Percentiles rank a stretch among this genome's conserved stretches.
Evolutionary conservation across 1,140 invertebrate species (phyloP).

Genomic region (Zaprionus africanus): DNA sequence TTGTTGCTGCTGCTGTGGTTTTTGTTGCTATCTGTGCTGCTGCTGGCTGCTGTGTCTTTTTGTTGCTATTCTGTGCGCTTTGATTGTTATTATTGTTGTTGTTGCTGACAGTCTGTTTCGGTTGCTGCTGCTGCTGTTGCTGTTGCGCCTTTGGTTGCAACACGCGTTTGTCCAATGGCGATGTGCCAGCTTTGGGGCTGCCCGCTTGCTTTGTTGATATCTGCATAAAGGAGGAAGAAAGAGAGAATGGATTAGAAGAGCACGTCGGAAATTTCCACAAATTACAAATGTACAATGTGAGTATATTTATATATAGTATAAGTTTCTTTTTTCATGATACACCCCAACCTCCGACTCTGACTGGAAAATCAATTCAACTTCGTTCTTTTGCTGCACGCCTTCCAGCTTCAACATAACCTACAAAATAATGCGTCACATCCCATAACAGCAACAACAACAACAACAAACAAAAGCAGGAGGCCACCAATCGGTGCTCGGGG

Average conservation of each 20-base stretch:
- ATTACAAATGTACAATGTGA: conserved; percentile 6
- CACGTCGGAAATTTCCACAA: background rate
- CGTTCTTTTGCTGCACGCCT: background rate
- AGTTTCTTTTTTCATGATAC: background rate
- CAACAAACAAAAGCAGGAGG: background rate
- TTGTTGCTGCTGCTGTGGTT: conserved; percentile 48
- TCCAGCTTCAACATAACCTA: conserved; percentile 41
- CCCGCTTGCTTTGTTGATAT: conserved; percentile 82
- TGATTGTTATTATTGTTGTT: conserved; percentile 49
- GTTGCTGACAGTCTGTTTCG: conserved; percentile 49
- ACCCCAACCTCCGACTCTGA: background rate
- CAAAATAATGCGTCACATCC: conserved; percentile 23
- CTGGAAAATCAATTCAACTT: conserved; percentile 66
- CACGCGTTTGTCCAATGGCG: conserved; percentile 84
- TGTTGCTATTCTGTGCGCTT: conserved; percentile 51
- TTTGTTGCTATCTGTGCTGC: conserved; percentile 43
- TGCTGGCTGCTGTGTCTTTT: conserved; percentile 65
- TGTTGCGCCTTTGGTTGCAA: conserved; percentile 84
- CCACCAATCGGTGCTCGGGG: conserved; percentile 26
- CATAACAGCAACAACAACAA: conserved; percentile 12
- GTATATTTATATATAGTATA: background rate
- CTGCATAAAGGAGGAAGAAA: conserved; percentile 58
- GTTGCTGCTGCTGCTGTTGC: conserved; percentile 75
- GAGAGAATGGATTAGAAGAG: background rate
- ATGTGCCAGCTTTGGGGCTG: conserved; percentile 74